phyloP scores from a whole-genome alignment of 2,113 vertebrate genomes.

The Calidris pugnax region DNA sequence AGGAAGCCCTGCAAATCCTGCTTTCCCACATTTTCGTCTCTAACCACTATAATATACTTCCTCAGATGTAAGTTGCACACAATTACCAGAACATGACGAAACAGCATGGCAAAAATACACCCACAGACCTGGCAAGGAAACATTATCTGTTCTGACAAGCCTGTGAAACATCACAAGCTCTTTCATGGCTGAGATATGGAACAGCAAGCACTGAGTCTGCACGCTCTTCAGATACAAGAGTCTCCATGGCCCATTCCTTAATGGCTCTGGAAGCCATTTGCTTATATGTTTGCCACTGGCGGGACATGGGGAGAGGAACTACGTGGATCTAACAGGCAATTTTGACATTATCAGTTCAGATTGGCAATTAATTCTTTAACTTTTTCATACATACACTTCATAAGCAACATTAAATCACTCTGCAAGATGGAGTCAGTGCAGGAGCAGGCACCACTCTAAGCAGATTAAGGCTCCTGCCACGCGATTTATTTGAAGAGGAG shows the following conservation, averaged over 20 bases:
- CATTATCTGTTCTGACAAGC: background rate
- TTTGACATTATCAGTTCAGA: background rate
- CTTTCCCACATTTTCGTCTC: background rate
- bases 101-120: background rate
- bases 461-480: background rate
- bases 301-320: background rate
- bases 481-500: background rate
- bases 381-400: fast-evolving
- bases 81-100: background rate
- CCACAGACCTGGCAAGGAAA: background rate
- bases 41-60: fast-evolving
- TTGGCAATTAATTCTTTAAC: background rate
- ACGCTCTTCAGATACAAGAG: background rate
- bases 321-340: background rate
- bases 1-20: background rate
- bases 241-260: background rate
- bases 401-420: background rate
- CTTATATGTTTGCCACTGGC: background rate
- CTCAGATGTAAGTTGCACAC: background rate
- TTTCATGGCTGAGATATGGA: background rate
- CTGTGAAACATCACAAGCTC: background rate
- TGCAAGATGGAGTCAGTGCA: fast-evolving
- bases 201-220: background rate
- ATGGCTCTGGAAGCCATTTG: background rate
- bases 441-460: background rate